These are phyloP conservation scores for Enteromius afrohamiltoni DNA, from an alignment of 2,797 vertebrate genomes.

Conservation along the genomic window DNA sequence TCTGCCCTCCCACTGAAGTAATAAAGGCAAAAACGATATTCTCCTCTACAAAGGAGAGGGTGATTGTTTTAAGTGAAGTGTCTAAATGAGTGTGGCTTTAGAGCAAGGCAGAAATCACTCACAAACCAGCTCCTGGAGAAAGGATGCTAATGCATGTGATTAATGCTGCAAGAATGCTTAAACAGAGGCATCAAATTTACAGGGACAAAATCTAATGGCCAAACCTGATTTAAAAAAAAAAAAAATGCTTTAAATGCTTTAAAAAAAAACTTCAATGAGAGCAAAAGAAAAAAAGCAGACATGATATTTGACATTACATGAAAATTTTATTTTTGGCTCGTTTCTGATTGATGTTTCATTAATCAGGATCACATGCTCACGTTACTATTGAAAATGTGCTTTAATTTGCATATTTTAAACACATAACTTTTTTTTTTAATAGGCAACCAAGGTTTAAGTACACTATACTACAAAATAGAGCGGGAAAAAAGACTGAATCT, in stretches of 20 bases:
- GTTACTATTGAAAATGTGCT: slow-evolving; percentile 53
- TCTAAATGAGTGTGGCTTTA: slow-evolving; percentile 9
- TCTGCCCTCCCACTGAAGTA: slow-evolving; percentile 24
- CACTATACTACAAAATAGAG: neutral
- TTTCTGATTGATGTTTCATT: slow-evolving; percentile 47
- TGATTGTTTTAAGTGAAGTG: slow-evolving; percentile 10
- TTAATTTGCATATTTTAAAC: slow-evolving; percentile 49
- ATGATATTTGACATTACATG: too few relatives aligned
- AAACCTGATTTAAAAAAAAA: slow-evolving; percentile 7
- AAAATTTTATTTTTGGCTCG: slow-evolving; percentile 36
- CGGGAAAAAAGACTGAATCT: neutral
- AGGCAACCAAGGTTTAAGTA: neutral
- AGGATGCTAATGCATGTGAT: slow-evolving; percentile 50
- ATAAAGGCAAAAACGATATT: neutral
- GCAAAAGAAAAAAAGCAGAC: slow-evolving; percentile 4
- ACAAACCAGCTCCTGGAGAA: neutral
- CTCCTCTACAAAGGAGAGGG: neutral
- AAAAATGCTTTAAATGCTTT: too few relatives aligned
- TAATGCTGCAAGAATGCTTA: slow-evolving; percentile 32
- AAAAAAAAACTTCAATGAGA: slow-evolving; percentile 2
- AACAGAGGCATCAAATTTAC: slow-evolving; percentile 15
- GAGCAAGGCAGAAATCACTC: slow-evolving; percentile 4
- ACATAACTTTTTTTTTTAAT: neutral
- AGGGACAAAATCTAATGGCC: slow-evolving; percentile 21
- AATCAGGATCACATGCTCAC: slow-evolving; percentile 41